Evolutionary conservation across 2,888 invertebrate species (phyloP), one percentile per base, ranked within the genome.

Genomic region (Orthosia incerta): DNA sequence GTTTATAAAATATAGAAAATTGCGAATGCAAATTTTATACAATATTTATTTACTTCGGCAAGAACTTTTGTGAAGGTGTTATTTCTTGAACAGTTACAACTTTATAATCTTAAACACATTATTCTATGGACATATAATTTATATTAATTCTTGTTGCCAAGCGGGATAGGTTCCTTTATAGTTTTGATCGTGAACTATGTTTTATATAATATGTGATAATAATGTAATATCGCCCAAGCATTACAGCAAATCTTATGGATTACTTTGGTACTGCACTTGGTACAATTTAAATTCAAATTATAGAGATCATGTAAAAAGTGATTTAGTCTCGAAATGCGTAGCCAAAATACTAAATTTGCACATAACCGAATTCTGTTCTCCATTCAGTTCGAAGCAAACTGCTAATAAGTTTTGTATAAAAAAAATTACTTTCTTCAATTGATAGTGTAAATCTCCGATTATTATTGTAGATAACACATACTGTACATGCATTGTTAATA

Each of bases 1-100:
- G 85, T 89, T 90, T 93, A 93, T 91, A 93, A 92, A 93, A 93
- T 90, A 91, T 93, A 93, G 90, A 93, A 93, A 92, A 92, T 86
- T 90, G 89, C 87, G 80, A 85, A 88, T 87, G 86, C 80, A 84
- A 84, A 80, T 83, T 76, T 77, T 86, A 75, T 83, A 86, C 76
- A 84, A 76, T 76, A 75, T 82, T 79, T 62, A 77, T 80, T 84
- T 77, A 75, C 61, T 78, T 79, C 73, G 76, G 82, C 84, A 83
- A 86, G 80, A 82, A n/a, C n/a, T n/a, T 61, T 67, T 71, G 26
- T 74, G 66, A 56, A 74, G 57, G 73, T 74, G 18, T 69, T 74
- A 71, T 69, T 70, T 74, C 20, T 73, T 74, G 63, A 80, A 74
- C 61, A 71, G 64, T 74, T 79, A 76, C 73, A 76, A 61, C 55